phyloP scores from a whole-genome alignment of 2,797 vertebrate species.

The Caiman crocodilus region DNA sequence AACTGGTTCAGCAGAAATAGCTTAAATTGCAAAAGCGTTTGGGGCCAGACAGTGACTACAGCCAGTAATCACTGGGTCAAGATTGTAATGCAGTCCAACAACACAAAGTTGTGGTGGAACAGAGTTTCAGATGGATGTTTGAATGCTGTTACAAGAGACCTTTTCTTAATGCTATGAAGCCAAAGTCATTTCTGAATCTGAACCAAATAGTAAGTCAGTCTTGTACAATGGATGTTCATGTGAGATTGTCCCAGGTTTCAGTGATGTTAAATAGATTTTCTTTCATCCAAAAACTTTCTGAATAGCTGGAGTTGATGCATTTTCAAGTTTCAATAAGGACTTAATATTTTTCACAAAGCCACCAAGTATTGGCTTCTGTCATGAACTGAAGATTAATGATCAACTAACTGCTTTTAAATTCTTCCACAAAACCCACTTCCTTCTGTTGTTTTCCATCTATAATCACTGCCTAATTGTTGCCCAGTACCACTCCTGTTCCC shows the following conservation, averaged over 20 bases:
- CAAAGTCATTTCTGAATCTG: background rate
- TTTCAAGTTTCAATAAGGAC: background rate
- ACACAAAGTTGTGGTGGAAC: slow-evolving; percentile 22
- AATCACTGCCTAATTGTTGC: background rate
- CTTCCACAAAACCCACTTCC: background rate
- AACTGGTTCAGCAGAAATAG: slow-evolving; percentile 74
- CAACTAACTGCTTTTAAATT: background rate
- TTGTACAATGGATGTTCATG: background rate
- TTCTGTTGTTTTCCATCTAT: background rate
- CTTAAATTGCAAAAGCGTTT: slow-evolving; percentile 71
- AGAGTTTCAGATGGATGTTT: background rate
- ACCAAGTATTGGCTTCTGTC: background rate
- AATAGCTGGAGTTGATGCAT: background rate
- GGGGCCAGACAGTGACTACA: slow-evolving; percentile 63
- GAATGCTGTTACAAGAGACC: background rate
- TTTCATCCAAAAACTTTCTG: background rate
- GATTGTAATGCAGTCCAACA: slow-evolving; percentile 57
- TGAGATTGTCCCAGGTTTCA: background rate
- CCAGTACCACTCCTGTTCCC: background rate
- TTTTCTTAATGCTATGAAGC: background rate
- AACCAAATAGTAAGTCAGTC: background rate
- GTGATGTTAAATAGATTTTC: background rate
- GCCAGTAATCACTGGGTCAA: slow-evolving; percentile 53
- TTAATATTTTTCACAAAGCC: background rate
- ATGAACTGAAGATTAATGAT: background rate